Conservation (phyloP, 2,113 vertebrate genomes). For the Motacilla alba region DNA sequence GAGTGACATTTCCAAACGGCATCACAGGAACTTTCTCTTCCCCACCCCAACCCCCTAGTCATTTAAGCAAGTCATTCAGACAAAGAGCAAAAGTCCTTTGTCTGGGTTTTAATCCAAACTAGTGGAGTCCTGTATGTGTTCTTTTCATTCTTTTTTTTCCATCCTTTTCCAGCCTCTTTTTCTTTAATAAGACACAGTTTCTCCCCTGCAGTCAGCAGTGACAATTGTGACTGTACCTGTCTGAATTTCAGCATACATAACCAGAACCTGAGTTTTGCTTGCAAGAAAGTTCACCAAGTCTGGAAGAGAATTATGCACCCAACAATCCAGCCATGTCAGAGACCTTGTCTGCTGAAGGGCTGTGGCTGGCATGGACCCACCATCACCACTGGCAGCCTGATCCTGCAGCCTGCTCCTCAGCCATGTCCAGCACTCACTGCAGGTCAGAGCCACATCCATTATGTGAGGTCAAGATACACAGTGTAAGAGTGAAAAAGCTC, state of each 20-base stretch:
- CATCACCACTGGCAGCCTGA: not conserved
- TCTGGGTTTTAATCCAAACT: not conserved
- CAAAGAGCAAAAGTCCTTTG: not conserved
- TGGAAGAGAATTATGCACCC: not conserved
- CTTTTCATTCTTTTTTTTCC: not conserved
- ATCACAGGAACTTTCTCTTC: not conserved
- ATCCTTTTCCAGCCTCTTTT: not conserved
- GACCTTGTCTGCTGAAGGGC: not conserved
- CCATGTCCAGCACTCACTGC: not conserved
- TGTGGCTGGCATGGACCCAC: not conserved
- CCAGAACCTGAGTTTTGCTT: not conserved
- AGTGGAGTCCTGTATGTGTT: not conserved
- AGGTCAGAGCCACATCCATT: not conserved
- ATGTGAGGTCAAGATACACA: rapidly evolving
- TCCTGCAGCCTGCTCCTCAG: not conserved
- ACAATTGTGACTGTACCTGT: not conserved
- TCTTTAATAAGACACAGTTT: not conserved
- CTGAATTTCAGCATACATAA: not conserved
- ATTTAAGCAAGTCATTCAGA: not conserved
- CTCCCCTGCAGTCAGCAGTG: not conserved
- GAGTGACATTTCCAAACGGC: not conserved
- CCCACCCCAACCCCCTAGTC: not conserved
- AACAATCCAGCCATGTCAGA: not conserved
- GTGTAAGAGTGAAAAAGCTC: rapidly evolving
- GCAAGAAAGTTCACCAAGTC: not conserved